Evolutionary conservation across 2,113 vertebrate species (phyloP).

Genomic region (Hyperopisus bebe): DNA sequence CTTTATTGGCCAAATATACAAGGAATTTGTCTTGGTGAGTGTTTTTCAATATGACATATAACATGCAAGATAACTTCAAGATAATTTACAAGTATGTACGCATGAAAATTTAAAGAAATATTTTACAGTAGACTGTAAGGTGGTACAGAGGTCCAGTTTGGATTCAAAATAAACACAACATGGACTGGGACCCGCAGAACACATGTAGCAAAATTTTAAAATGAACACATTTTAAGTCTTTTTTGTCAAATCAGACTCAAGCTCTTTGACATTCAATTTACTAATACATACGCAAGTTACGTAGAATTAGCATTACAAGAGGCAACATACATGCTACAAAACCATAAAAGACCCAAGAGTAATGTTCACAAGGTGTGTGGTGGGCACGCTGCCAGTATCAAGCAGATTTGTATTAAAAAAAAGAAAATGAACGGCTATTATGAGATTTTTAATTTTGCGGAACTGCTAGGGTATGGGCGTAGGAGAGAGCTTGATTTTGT

Average conservation of each 20-base stretch:
- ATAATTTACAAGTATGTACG: not conserved
- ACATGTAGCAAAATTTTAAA: not conserved
- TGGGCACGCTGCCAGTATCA: not conserved
- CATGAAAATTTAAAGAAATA: not conserved
- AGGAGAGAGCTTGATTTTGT: not conserved
- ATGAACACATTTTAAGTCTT: not conserved
- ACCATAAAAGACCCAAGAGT: not conserved
- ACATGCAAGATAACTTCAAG: not conserved
- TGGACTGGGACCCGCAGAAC: not conserved
- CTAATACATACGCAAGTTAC: not conserved
- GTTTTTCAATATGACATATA: not conserved
- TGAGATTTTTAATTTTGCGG: not conserved
- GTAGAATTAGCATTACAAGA: not conserved
- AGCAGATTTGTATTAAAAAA: not conserved
- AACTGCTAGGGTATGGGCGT: not conserved
- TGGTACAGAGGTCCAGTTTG: not conserved
- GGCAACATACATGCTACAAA: not conserved
- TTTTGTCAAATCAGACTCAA: not conserved
- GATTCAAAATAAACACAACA: not conserved
- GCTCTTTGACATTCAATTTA: not conserved
- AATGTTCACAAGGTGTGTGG: not conserved
- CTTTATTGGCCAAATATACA: not conserved
- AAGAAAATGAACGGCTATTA: not conserved
- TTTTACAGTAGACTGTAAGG: not conserved
- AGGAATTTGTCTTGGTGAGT: not conserved